These are phyloP conservation scores for Ovibos moschatus DNA, from an alignment of 2,113 vertebrate genomes.

Conservation along the genomic window DNA sequence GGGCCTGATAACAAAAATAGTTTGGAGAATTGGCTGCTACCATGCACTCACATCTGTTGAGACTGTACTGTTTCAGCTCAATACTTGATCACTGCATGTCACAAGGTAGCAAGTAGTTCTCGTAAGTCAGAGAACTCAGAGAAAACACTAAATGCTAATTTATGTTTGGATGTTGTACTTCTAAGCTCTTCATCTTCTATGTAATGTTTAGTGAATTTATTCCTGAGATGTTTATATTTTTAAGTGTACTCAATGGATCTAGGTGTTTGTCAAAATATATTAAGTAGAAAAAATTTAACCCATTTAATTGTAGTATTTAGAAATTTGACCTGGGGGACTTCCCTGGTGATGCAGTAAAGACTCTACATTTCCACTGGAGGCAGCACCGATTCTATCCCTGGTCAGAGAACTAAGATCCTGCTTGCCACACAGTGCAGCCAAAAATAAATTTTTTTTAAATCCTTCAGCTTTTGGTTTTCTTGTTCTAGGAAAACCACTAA, in stretches of 20 bases:
- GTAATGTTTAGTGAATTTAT: neutral
- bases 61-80: constrained; percentile 4
- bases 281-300: neutral
- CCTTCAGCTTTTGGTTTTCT: neutral
- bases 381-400: neutral
- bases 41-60: constrained; percentile 33
- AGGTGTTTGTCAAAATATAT: neutral
- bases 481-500: neutral
- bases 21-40: neutral
- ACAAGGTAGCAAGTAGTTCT: neutral
- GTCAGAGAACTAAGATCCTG: neutral
- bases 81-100: neutral
- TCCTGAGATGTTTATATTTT: neutral
- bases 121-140: neutral
- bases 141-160: neutral
- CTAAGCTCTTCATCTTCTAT: neutral
- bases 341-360: neutral
- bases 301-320: neutral
- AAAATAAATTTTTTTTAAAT: neutral
- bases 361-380: neutral
- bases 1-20: constrained; percentile 15
- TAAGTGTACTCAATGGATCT: neutral
- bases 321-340: neutral
- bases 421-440: neutral
- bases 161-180: neutral